Conservation (phyloP, 2,888 invertebrate genomes). For the Ophion obscuratus region DNA sequence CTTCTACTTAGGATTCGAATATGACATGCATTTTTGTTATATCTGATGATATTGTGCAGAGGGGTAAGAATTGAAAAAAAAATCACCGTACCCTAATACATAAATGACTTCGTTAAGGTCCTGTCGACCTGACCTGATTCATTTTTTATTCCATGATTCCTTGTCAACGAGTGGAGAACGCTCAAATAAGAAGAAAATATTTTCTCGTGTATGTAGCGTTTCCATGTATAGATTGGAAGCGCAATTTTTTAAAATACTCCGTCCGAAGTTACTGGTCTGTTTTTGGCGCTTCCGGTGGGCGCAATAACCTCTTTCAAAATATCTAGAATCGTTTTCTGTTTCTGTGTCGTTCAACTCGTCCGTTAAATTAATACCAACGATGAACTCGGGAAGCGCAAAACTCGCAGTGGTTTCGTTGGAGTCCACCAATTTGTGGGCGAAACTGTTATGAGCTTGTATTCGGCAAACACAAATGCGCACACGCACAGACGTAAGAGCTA, state of each 20-base stretch:
- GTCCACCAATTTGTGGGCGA: slow-evolving; percentile 1
- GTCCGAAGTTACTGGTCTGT: background rate
- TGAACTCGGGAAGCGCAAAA: background rate
- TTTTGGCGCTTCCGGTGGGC: background rate
- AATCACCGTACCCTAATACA: too few relatives aligned
- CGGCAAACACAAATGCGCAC: background rate
- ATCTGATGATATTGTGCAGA: too few relatives aligned
- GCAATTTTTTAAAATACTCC: background rate
- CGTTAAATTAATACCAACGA: slow-evolving; percentile 5
- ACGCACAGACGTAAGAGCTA: slow-evolving; percentile 16
- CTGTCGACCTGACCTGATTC: slow-evolving; percentile 1
- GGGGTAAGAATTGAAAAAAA: too few relatives aligned
- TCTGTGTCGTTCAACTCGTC: slow-evolving; percentile 19
- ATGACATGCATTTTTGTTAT: too few relatives aligned
- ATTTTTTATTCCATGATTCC: slow-evolving; percentile 13
- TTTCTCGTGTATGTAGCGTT: slow-evolving; percentile 1
- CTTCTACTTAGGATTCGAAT: too few relatives aligned
- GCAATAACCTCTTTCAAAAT: background rate
- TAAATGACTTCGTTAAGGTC: slow-evolving; percentile 11
- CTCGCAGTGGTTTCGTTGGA: background rate
- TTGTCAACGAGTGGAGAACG: slow-evolving; percentile 16
- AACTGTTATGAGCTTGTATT: slow-evolving; percentile 1
- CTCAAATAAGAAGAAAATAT: background rate
- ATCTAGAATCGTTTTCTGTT: slow-evolving; percentile 5
- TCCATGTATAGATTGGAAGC: background rate